Conservation (phyloP, 2,797 vertebrate genomes). For the Rhinophrynus dorsalis region DNA sequence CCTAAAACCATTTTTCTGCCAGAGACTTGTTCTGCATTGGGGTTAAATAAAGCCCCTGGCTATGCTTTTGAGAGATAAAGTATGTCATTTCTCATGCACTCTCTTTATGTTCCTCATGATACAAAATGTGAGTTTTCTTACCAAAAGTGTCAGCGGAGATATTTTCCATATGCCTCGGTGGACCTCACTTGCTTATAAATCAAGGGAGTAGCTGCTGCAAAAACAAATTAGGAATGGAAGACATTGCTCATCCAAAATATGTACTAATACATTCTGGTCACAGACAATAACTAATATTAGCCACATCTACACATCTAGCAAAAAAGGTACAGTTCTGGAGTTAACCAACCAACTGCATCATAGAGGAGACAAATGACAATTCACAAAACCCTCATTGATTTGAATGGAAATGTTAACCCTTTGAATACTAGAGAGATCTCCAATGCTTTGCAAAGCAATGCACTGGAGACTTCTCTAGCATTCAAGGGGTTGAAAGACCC, state of each 20-base stretch:
- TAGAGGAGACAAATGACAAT: no score
- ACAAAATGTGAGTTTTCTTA: slow-evolving; percentile 32
- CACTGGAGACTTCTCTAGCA: no score
- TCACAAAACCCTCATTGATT: no score
- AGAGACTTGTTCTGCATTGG: slow-evolving; percentile 14
- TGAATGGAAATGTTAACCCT: no score
- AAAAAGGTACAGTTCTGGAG: no score
- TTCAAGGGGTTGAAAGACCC: no score
- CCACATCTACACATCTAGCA: background rate
- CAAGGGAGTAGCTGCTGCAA: slow-evolving; percentile 14
- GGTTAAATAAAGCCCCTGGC: slow-evolving; percentile 27
- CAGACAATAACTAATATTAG: slow-evolving; percentile 21
- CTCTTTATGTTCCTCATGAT: slow-evolving; percentile 21
- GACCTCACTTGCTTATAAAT: slow-evolving; percentile 35
- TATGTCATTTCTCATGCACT: slow-evolving; percentile 31
- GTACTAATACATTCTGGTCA: slow-evolving; percentile 7
- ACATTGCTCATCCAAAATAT: slow-evolving; percentile 16
- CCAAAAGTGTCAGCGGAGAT: slow-evolving; percentile 40
- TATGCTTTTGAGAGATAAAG: background rate
- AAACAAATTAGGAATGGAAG: slow-evolving; percentile 2
- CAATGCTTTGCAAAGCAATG: no score
- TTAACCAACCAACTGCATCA: no score
- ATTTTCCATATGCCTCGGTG: slow-evolving; percentile 19
- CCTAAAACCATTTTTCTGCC: no score
- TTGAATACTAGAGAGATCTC: no score